These are phyloP conservation scores for Morus bassanus DNA, from an alignment of 2,797 vertebrate genomes.

Conservation along the genomic window DNA sequence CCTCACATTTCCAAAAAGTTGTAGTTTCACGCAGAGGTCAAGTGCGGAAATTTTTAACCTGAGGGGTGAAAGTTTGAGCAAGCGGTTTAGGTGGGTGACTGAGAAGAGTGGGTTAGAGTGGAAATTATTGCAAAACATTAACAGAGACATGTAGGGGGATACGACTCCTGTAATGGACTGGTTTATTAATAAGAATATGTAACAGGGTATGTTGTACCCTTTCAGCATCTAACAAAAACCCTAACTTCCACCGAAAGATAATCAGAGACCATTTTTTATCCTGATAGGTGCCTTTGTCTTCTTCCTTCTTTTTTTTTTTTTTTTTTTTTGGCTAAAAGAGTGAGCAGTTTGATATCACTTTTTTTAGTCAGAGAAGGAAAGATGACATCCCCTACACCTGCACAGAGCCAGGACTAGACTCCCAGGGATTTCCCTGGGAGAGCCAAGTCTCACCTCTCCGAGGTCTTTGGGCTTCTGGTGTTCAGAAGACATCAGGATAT, in stretches of 20 bases:
- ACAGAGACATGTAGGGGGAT: background rate
- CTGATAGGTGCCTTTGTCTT: background rate
- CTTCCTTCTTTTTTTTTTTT: too few species aligned
- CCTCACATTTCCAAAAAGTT: background rate
- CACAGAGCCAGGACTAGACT: background rate
- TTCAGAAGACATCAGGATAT: background rate
- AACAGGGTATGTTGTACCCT: background rate
- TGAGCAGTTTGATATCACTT: background rate
- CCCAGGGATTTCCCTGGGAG: background rate
- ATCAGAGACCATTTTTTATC: background rate
- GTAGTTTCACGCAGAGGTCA: background rate
- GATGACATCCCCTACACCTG: background rate
- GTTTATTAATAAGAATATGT: background rate
- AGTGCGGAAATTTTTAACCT: constrained; percentile 17
- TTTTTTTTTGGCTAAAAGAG: background rate
- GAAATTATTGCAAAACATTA: constrained; percentile 23
- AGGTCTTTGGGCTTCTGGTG: background rate
- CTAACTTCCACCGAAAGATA: background rate
- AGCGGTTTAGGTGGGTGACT: background rate
- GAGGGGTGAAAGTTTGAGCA: background rate
- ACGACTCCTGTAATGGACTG: background rate
- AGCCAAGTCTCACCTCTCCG: background rate
- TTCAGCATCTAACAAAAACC: background rate
- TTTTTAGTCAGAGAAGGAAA: background rate
- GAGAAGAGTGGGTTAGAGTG: constrained; percentile 23